Conservation (phyloP, 2,797 vertebrate species). For the Melanogrammus aeglefinus region DNA sequence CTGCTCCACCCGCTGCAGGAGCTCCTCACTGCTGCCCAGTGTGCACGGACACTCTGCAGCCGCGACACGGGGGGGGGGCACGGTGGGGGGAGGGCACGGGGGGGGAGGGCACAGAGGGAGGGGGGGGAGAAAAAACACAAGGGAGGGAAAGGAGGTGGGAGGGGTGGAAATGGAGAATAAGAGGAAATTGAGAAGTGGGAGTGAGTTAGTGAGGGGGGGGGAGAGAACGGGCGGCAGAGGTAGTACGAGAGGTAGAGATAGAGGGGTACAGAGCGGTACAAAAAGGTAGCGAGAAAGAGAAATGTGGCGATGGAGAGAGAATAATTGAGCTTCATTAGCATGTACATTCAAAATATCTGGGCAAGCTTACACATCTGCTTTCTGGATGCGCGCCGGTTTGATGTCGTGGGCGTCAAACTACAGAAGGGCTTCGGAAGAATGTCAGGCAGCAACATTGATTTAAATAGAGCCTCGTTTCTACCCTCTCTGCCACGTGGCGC, state of each 20-base stretch:
- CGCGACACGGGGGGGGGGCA: background rate
- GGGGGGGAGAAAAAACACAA: background rate
- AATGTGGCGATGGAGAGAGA: background rate
- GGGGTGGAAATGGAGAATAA: too few species aligned
- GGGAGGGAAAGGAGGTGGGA: background rate
- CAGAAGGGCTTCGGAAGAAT: background rate
- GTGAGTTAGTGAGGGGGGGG: too few species aligned
- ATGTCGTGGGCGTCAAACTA: background rate
- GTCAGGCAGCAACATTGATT: background rate
- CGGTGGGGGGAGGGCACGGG: too few species aligned
- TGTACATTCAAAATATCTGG: background rate
- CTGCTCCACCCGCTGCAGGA: conserved; percentile 86
- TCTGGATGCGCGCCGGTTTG: background rate
- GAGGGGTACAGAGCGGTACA: background rate
- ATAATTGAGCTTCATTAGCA: background rate
- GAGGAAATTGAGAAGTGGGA: too few species aligned
- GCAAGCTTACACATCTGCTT: background rate
- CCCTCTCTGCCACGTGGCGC: background rate
- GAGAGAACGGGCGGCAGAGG: background rate
- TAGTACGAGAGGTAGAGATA: too few species aligned
- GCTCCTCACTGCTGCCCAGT: conserved; percentile 80
- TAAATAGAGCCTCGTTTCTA: background rate
- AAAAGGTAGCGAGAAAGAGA: background rate
- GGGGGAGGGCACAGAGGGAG: too few species aligned
- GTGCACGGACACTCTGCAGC: conserved; percentile 85